phyloP scores from a whole-genome alignment of 2,888 invertebrate species.

The Drosophila setosimentum region DNA sequence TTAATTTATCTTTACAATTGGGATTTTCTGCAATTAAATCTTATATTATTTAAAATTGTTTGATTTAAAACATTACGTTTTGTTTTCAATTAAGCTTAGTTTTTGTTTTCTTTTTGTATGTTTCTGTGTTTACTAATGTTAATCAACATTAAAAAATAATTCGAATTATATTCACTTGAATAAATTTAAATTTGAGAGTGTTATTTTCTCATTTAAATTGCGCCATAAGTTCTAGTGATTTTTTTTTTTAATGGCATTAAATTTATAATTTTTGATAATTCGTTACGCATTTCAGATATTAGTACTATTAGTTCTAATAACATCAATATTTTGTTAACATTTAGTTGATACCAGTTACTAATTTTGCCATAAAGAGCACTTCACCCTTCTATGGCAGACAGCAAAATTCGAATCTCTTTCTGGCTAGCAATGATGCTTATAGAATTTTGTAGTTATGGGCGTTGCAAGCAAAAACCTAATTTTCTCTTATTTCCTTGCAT shows the following conservation, averaged over 20 bases:
- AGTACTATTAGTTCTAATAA: not conserved
- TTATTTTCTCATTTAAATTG: not conserved
- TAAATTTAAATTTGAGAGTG: not conserved
- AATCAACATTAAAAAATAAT: not conserved
- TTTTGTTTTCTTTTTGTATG: not conserved
- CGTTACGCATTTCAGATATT: not conserved
- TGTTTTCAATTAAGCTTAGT: not conserved
- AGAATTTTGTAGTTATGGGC: not conserved
- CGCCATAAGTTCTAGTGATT: not conserved
- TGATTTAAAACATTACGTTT: not conserved
- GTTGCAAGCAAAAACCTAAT: not conserved
- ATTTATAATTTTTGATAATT: not conserved
- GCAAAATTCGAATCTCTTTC: not conserved
- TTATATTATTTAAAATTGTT: not conserved
- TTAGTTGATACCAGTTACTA: not conserved
- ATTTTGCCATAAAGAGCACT: not conserved
- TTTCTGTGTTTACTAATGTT: not conserved
- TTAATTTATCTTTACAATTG: not conserved
- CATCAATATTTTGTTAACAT: not conserved
- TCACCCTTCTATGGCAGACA: not conserved
- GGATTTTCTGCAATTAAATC: not conserved
- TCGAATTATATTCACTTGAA: not conserved
- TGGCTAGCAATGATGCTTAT: not conserved
- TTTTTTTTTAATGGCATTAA: not conserved
- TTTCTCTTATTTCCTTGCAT: not conserved